Evolutionary conservation across 2,113 vertebrate species (phyloP), one percentile per base, ranked within the genome.

Genomic region (Lagopus leucura): DNA sequence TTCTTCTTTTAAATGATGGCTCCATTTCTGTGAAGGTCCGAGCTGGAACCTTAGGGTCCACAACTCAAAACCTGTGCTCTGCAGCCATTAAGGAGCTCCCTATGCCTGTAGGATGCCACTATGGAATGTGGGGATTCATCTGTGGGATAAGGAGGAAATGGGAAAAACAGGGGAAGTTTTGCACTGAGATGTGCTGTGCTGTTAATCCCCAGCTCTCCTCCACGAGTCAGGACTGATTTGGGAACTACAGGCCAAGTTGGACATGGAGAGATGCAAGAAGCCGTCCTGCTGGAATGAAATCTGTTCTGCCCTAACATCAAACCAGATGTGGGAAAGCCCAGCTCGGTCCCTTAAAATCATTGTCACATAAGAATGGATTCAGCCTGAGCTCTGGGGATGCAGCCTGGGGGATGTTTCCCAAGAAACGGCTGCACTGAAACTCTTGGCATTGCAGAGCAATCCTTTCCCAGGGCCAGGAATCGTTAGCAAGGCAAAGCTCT

Each of bases 161-260:
- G 82, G 64, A 91, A 84, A 88, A 63, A 76, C 14, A 55, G 82
- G 63, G 89, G 34, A 86, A 92, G 81, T 48, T 77, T 63, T 67
- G 47, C 42, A 12, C 34, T 34, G 73, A 38, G 45, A 55, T 75
- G 50, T 88, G 80, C 57, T 91, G 69, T 67, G 15, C 64, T 0
- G 5, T 1, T 47, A 20, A 83, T 64, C 34, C 69, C 64, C 14
- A 17, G 40, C 82, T 73, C 72, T 61, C 13, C 85, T 82, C 25
- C 16, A 54, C 71, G 65, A 72, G 61, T 69, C 64, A 36, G 82
- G 48, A 67, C 54, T 8, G 45, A 32, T 19, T 45, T 48, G 72
- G 82, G 45, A 84, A 79, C 66, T 47, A 6, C 48, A 12, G n/a
- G 21, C 21, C 30, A 40, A 89, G 13, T 79, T 30, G 27, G 74